A percentile compares a stretch with the other conserved stretches of the same genome.
phyloP scores from a whole-genome alignment of 1,140 invertebrate species.

The Eciton burchellii region DNA sequence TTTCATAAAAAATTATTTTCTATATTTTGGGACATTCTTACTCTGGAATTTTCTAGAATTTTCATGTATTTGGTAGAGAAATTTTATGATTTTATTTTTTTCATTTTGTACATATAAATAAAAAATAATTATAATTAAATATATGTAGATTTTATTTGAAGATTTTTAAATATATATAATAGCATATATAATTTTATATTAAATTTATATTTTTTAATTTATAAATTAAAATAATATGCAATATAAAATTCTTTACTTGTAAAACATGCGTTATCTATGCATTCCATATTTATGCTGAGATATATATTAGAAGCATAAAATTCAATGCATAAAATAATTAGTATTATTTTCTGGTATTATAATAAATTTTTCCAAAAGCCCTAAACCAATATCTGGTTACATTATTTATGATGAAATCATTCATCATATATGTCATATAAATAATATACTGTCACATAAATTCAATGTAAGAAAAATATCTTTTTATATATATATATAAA shows the following conservation, averaged over 20 bases:
- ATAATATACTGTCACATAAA: conserved; percentile 22
- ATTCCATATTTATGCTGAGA: neutral
- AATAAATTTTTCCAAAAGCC: neutral
- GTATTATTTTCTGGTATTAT: neutral
- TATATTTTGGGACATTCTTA: too few relatives aligned
- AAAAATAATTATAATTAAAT: neutral
- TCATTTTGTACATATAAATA: neutral
- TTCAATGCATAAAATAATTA: conserved; percentile 3
- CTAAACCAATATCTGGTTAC: neutral
- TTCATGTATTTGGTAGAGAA: too few relatives aligned
- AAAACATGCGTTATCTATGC: neutral
- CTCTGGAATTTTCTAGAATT: too few relatives aligned
- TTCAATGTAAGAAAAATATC: neutral
- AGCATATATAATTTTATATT: neutral
- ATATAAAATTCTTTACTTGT: neutral
- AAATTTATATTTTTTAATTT: too few relatives aligned
- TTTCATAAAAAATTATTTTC: too few relatives aligned
- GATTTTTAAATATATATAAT: too few relatives aligned
- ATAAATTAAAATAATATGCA: too few relatives aligned
- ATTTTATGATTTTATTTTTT: neutral
- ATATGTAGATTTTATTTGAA: too few relatives aligned
- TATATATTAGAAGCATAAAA: conserved; percentile 2
- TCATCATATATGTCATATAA: neutral
- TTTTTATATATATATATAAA: neutral
- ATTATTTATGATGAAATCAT: conserved; percentile 26